Evolutionary conservation across 2,797 vertebrate species (phyloP), one percentile per base, ranked within the genome.

Genomic region (Acanthis flammea): DNA sequence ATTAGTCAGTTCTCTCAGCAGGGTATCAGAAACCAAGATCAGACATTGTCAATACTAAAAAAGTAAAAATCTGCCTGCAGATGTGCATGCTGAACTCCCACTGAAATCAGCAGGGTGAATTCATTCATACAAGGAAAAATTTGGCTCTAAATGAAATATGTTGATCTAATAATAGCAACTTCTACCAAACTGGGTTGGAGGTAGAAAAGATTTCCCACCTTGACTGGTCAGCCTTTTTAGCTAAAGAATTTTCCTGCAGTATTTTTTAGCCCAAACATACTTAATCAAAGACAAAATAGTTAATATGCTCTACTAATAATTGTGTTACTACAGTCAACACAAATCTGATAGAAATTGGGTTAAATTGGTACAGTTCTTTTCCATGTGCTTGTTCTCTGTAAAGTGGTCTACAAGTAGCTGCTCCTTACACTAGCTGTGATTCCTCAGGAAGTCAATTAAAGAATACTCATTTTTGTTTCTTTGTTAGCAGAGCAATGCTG

Each of bases 41-140:
- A 96, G 78, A 96, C 86, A 97, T 90, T 91, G 90, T 42, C 53
- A 86, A 68, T 79, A 94, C 73, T 92, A 76, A 91, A 96, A 95
- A 94, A 92, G 81, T 62, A 71, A 91, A 90, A 96, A 88, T 97
- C 77, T 93, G 45, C 68, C 86, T 58, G 66, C 66, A 63, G 76
- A 93, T 70, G 68, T 86, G 58, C 66, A 58, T 79, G 77, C 53
- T 83, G 86, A 81, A 67, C 45, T 95, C 91, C 55, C 68, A 85
- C n/a, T 90, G 71, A 96, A 95, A 94, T 76, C 86, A 89, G 82
- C 83, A 88, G 87, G 74, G 27, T 62, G 57, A 95, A 70, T 76
- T 81, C 55, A 70, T 76, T 81, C 55, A 55, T 60, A 53, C 17
- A 85, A 75, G 39, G 30, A 8, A 95, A 94, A 95, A 77, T 27